Conservation (phyloP, 2,888 invertebrate genomes). For the Spodoptera littoralis region DNA sequence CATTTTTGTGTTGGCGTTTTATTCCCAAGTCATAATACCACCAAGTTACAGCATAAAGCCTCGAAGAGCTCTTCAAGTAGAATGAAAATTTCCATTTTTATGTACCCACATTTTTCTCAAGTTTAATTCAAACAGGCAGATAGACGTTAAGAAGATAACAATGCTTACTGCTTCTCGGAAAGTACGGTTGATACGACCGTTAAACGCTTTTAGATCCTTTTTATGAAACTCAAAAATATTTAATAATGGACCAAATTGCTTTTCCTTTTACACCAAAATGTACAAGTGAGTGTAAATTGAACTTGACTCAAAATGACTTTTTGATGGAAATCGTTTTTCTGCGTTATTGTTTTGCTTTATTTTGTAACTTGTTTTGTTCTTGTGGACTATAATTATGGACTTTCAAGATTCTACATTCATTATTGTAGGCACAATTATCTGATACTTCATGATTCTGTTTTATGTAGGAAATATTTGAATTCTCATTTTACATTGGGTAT, state of each 20-base stretch:
- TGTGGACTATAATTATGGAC: no score
- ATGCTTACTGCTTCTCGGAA: conserved; percentile 9
- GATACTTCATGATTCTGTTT: no score
- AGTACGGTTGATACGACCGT: conserved; percentile 6
- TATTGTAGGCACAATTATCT: no score
- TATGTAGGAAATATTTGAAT: no score
- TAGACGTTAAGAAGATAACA: conserved; percentile 24
- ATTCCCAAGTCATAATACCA: not conserved
- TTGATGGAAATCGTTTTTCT: conserved; percentile 6
- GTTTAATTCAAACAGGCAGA: conserved; percentile 25
- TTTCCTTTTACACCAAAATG: conserved; percentile 24
- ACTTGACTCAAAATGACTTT: conserved; percentile 12
- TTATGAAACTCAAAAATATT: conserved; percentile 33
- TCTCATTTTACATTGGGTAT: no score
- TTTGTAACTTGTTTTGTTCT: not conserved
- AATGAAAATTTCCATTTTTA: conserved; percentile 26
- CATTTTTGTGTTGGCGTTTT: not conserved
- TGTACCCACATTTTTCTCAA: conserved; percentile 9
- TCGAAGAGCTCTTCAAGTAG: conserved; percentile 1
- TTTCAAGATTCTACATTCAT: no score
- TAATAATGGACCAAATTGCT: conserved; percentile 33
- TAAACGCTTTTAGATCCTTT: conserved; percentile 22
- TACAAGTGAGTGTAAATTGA: conserved; percentile 18
- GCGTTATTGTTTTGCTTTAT: not conserved
- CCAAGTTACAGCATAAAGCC: conserved; percentile 5